Percentiles rank a stretch among this genome's conserved stretches.
Conservation (phyloP, 1,140 invertebrate species). For the Calliopsis andreniformis region DNA sequence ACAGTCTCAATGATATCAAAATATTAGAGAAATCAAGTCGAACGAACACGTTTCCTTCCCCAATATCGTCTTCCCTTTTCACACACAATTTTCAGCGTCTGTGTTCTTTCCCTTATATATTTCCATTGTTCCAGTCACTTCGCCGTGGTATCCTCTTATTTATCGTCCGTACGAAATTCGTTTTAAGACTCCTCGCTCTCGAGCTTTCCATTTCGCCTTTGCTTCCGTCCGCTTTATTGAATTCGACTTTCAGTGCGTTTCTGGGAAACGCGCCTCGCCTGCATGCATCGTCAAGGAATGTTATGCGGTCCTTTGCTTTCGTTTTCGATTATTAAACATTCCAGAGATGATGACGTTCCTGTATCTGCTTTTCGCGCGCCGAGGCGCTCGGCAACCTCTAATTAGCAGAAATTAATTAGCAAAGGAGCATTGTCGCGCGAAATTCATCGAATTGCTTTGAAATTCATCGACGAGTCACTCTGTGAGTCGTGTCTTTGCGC, state of each 20-base stretch:
- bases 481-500: neutral
- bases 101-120: slow-evolving; percentile 12
- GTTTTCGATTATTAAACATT: slow-evolving; percentile 60
- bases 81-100: neutral
- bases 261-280: slow-evolving; percentile 13
- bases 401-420: slow-evolving; percentile 33
- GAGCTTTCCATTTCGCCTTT: slow-evolving; percentile 39
- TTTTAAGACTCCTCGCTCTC: slow-evolving; percentile 22
- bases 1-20: too few species aligned
- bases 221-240: slow-evolving; percentile 55
- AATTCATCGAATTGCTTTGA: neutral
- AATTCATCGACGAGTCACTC: neutral
- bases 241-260: slow-evolving; percentile 46
- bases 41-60: neutral
- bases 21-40: too few species aligned
- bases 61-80: neutral
- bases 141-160: slow-evolving; percentile 51
- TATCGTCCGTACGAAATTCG: slow-evolving; percentile 65
- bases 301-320: slow-evolving; percentile 2
- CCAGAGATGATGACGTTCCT: neutral
- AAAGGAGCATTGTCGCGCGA: neutral
- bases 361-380: neutral
- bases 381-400: neutral
- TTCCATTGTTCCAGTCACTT: slow-evolving; percentile 3
- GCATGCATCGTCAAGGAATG: slow-evolving; percentile 8